These are phyloP conservation scores for Operophtera brumata DNA, from an alignment of 2,888 invertebrate species.

Conservation along the genomic window DNA sequence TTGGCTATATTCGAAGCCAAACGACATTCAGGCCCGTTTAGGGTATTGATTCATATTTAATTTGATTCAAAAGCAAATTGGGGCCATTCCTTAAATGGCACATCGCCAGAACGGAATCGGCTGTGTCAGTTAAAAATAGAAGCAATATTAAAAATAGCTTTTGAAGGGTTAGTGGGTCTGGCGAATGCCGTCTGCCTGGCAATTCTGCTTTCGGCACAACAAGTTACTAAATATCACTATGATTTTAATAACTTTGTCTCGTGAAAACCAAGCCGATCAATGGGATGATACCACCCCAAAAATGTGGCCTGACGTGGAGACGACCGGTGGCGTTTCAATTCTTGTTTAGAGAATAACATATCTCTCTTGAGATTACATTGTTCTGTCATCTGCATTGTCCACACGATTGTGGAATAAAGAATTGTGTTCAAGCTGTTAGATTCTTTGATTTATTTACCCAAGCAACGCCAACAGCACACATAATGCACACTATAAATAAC, in stretches of 20 bases:
- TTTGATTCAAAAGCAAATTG: slow-evolving; percentile 21
- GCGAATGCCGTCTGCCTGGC: slow-evolving; percentile 13
- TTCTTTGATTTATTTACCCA: too few species aligned
- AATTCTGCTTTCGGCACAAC: neutral
- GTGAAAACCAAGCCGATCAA: too few species aligned
- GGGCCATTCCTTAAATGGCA: slow-evolving; percentile 24
- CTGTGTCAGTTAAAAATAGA: slow-evolving; percentile 26
- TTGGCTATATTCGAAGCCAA: neutral
- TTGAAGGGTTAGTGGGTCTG: slow-evolving; percentile 12
- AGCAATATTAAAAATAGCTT: slow-evolving; percentile 23
- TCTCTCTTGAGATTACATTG: neutral
- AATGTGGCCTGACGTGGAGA: neutral
- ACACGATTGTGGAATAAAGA: neutral
- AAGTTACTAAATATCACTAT: neutral
- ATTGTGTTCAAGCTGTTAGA: neutral
- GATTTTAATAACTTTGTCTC: neutral
- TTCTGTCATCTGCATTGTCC: neutral
- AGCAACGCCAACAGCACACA: too few species aligned
- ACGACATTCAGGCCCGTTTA: slow-evolving; percentile 7
- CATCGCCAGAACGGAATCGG: slow-evolving; percentile 20
- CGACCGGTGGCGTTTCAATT: slow-evolving; percentile 2
- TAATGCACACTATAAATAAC: too few species aligned
- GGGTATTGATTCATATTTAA: slow-evolving; percentile 26
- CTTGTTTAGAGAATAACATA: slow-evolving; percentile 1
- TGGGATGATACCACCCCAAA: too few species aligned